Conservation (phyloP, 1,140 invertebrate genomes). For the Aricia agestis region DNA sequence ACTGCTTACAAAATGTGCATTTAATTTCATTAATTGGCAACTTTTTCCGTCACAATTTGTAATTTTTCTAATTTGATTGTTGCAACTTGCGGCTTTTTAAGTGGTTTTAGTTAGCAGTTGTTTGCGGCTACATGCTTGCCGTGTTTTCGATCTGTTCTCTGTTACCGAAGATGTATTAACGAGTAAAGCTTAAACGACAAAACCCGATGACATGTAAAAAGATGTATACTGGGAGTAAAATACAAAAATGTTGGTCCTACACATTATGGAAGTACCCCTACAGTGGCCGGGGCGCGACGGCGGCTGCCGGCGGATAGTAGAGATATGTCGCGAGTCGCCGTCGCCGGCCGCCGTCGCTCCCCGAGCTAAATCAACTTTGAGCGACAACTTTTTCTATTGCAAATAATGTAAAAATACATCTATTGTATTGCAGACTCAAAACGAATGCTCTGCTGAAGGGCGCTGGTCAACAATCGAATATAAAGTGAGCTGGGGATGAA, state of each 20-base stretch:
- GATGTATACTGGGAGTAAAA: constrained; percentile 27
- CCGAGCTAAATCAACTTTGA: not conserved
- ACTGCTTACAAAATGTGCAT: no score
- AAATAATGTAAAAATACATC: constrained; percentile 7
- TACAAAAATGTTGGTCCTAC: constrained; percentile 36
- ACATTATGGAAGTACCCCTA: constrained; percentile 26
- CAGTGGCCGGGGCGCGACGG: not conserved
- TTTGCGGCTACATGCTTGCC: not conserved
- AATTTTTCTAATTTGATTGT: no score
- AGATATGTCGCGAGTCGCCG: constrained; percentile 11
- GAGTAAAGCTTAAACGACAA: constrained; percentile 11
- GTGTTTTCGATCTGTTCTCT: not conserved
- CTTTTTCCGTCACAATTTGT: no score
- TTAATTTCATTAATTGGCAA: no score
- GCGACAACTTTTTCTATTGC: constrained; percentile 5
- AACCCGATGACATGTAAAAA: constrained; percentile 23
- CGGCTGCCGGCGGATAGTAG: not conserved
- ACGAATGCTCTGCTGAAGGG: not conserved
- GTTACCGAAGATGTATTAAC: constrained; percentile 6
- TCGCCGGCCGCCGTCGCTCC: not conserved
- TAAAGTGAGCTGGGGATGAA: not conserved
- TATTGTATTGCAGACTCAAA: not conserved
- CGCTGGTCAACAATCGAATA: not conserved
- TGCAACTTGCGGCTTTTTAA: no score
- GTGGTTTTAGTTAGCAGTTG: no score